These are phyloP conservation scores for Vulpes ferrilata DNA, from an alignment of 2,113 vertebrate species.

Conservation along the genomic window DNA sequence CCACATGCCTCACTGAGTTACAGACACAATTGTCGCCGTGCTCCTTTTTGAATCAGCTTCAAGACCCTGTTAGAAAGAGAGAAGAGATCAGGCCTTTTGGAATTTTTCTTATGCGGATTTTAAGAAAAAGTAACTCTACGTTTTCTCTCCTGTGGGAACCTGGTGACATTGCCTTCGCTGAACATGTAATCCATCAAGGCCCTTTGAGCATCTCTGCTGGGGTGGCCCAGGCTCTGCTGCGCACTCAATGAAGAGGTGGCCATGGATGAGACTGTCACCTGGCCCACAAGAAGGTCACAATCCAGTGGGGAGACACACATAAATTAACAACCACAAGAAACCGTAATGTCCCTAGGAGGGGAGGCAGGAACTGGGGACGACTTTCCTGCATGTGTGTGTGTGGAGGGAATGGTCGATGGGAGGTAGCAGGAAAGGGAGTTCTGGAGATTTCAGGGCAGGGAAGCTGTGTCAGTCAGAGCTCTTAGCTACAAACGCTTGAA, in stretches of 20 bases:
- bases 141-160: background rate
- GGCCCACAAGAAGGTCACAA: background rate
- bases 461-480: background rate
- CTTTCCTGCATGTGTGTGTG: background rate
- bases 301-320: background rate
- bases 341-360: background rate
- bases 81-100: background rate
- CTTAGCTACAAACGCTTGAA: background rate
- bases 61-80: background rate
- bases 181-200: background rate
- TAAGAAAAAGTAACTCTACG: background rate
- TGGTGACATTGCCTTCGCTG: background rate
- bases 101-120: conserved; percentile 25
- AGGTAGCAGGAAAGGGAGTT: background rate
- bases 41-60: background rate
- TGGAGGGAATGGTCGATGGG: background rate
- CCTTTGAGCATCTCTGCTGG: background rate
- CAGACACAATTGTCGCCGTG: background rate
- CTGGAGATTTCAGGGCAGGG: background rate
- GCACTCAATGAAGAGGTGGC: background rate
- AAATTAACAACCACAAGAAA: background rate
- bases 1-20: background rate
- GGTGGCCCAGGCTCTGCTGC: background rate
- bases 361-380: background rate
- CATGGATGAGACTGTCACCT: background rate